phyloP scores from a whole-genome alignment of 2,888 invertebrate species.

The Chouioia cunea region DNA sequence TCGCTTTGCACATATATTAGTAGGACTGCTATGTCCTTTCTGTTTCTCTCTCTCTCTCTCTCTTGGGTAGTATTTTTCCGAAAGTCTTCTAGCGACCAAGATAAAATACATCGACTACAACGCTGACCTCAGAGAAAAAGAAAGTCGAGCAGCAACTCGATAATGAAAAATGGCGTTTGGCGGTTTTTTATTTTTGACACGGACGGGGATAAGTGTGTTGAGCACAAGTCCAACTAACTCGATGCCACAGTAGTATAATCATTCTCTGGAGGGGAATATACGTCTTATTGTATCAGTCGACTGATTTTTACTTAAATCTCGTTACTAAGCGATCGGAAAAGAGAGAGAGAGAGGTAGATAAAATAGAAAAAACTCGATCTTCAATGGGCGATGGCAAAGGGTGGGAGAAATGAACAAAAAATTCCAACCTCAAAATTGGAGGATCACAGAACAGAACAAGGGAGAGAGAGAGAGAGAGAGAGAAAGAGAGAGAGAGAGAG shows the following conservation, averaged over 20 bases:
- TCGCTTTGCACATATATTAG: slow-evolving; percentile 5
- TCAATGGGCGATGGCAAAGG: too few species aligned
- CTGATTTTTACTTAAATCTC: slow-evolving; percentile 20
- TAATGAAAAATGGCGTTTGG: slow-evolving; percentile 25
- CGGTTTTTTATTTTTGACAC: not conserved
- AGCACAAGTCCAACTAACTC: too few species aligned
- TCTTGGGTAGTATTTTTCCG: slow-evolving; percentile 7
- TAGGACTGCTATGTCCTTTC: too few species aligned
- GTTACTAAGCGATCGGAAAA: not conserved
- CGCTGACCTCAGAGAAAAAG: not conserved
- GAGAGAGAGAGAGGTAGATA: too few species aligned
- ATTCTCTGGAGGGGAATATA: not conserved
- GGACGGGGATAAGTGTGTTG: too few species aligned
- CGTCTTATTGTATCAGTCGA: not conserved
- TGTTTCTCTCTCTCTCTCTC: not conserved
- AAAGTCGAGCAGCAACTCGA: not conserved
- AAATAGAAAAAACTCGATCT: too few species aligned
- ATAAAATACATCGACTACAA: slow-evolving; percentile 6
- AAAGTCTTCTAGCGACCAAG: slow-evolving; percentile 3
- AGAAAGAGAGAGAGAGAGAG: slow-evolving; percentile 1
- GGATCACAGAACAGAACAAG: not conserved
- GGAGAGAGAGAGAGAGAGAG: slow-evolving; percentile 5
- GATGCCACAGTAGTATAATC: not conserved
- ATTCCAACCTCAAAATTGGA: too few species aligned
- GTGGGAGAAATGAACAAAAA: too few species aligned